These are phyloP conservation scores for Ctenopoma kingsleyae DNA, from an alignment of 2,797 vertebrate genomes.

Conservation along the genomic window DNA sequence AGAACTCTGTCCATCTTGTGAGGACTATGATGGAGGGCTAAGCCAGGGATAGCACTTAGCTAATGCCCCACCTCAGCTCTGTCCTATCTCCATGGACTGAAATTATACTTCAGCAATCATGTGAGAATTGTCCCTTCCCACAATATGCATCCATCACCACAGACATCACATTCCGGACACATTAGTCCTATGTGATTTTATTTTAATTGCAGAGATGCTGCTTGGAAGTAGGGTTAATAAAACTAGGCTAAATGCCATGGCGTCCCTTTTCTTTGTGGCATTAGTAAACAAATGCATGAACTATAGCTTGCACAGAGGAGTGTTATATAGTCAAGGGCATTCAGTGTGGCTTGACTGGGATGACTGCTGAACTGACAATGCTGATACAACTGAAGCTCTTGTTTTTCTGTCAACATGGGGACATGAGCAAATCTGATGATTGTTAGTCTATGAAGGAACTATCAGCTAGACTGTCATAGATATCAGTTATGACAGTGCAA, in stretches of 20 bases:
- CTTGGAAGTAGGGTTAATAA: conserved; percentile 35
- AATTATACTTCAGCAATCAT: conserved; percentile 58
- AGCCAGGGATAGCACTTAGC: conserved; percentile 69
- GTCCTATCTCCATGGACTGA: conserved; percentile 57
- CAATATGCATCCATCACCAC: conserved; percentile 55
- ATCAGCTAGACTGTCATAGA: conserved; percentile 76
- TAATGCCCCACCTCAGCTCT: conserved; percentile 47
- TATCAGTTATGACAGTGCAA: conserved; percentile 80
- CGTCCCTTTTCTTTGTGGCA: conserved; percentile 23
- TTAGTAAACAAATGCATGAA: conserved; percentile 58
- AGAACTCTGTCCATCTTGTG: conserved; percentile 71
- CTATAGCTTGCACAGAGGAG: conserved; percentile 40
- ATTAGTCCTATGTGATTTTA: conserved; percentile 49
- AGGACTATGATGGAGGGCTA: conserved; percentile 76
- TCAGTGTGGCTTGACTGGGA: conserved; percentile 51
- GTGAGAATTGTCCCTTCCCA: conserved; percentile 51
- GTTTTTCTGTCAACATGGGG: conserved; percentile 81
- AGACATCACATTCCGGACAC: conserved; percentile 47
- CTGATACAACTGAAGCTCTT: conserved; percentile 75
- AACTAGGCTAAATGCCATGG: conserved; percentile 19
- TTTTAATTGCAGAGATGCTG: conserved; percentile 53
- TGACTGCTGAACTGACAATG: conserved; percentile 73
- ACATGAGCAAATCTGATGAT: conserved; percentile 85
- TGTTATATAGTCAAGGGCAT: conserved; percentile 65
- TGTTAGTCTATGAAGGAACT: conserved; percentile 79